Conservation (phyloP, 2,888 invertebrate genomes). For the Synergus laeviventris region DNA sequence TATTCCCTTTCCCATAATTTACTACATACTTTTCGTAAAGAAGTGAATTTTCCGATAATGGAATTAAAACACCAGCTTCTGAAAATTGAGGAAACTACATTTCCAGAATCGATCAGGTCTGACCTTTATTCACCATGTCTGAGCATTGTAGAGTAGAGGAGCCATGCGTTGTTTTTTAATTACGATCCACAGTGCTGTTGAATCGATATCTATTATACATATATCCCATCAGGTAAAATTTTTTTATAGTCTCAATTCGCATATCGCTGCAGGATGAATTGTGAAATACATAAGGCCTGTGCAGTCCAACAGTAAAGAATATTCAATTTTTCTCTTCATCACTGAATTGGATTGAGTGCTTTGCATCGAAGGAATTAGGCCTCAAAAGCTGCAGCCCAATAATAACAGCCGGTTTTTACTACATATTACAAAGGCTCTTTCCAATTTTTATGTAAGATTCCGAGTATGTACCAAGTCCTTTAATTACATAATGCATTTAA, state of each 20-base stretch:
- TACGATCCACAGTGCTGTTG: slow-evolving; percentile 50
- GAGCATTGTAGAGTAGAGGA: slow-evolving; percentile 7
- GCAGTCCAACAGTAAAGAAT: slow-evolving; percentile 7
- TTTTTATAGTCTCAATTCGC: slow-evolving; percentile 15
- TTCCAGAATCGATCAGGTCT: neutral
- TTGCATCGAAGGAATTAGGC: neutral
- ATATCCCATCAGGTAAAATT: slow-evolving; percentile 6
- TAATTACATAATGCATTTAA: too few relatives aligned
- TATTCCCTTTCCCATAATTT: neutral
- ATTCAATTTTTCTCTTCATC: slow-evolving; percentile 23
- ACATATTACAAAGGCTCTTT: too few relatives aligned
- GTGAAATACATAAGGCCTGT: neutral
- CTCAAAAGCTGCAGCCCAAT: slow-evolving; percentile 1
- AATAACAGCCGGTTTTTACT: neutral
- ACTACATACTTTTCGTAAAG: neutral
- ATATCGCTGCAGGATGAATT: slow-evolving; percentile 2
- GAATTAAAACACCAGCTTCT: neutral
- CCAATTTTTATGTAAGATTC: too few relatives aligned
- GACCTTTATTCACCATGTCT: too few relatives aligned
- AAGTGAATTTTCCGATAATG: neutral
- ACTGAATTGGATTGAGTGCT: neutral
- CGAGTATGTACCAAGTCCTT: too few relatives aligned
- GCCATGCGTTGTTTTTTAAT: slow-evolving; percentile 57
- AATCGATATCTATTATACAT: slow-evolving; percentile 54
- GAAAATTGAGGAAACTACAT: neutral